A percentile compares a stretch with the other conserved stretches of the same genome.
Conservation (phyloP, 1,140 invertebrate genomes). For the Atopsyche davidsoni region DNA sequence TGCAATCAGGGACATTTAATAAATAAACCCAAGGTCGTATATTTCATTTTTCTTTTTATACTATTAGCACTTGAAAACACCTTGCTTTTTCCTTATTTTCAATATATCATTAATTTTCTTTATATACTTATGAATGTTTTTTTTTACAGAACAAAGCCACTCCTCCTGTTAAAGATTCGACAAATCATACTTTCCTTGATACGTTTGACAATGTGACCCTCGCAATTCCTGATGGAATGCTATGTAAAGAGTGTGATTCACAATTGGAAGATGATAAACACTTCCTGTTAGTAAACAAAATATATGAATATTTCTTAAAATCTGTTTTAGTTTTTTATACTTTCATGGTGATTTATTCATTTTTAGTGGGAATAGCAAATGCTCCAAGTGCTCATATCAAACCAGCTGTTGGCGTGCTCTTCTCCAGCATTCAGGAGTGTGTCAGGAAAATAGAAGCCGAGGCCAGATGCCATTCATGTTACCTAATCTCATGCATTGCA, state of each 20-base stretch:
- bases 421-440: slow-evolving; percentile 59
- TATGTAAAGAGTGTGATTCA: slow-evolving; percentile 66
- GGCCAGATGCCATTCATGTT: slow-evolving; percentile 52
- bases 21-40: slow-evolving; percentile 40
- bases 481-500: slow-evolving; percentile 60
- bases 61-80: neutral
- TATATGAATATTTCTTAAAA: slow-evolving; percentile 3
- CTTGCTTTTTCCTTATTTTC: neutral
- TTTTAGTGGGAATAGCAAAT: slow-evolving; percentile 62
- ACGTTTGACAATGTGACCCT: slow-evolving; percentile 42
- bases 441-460: slow-evolving; percentile 53
- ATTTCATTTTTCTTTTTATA: slow-evolving; percentile 2
- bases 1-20: slow-evolving; percentile 44
- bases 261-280: slow-evolving; percentile 57
- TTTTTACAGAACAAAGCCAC: slow-evolving; percentile 44
- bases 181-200: slow-evolving; percentile 38
- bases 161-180: slow-evolving; percentile 43
- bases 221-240: slow-evolving; percentile 46
- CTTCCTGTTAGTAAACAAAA: slow-evolving; percentile 56
- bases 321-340: slow-evolving; percentile 16
- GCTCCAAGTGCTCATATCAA: slow-evolving; percentile 67
- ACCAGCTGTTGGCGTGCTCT: slow-evolving; percentile 71
- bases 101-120: slow-evolving; percentile 4
- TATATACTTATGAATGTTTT: neutral
- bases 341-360: slow-evolving; percentile 11